Percentiles rank a stretch among this genome's conserved stretches.
Conservation (phyloP, 2,888 invertebrate species). For the Axea sp. region DNA sequence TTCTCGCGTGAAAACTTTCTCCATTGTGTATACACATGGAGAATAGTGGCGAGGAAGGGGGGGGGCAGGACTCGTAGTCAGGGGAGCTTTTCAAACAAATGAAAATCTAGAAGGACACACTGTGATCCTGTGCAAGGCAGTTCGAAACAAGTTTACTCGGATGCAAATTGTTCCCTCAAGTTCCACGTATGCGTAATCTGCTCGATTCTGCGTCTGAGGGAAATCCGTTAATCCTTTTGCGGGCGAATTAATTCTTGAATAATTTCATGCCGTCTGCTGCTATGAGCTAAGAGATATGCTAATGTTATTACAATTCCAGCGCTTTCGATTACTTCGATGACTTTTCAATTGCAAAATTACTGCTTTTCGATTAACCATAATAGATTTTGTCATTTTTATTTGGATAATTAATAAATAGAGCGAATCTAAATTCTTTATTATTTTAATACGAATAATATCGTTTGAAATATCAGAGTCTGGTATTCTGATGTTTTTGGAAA, state of each 20-base stretch:
- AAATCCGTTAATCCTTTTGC: constrained; percentile 60
- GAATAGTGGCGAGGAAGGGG: not conserved
- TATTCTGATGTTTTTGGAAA: no score
- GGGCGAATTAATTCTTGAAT: constrained; percentile 62
- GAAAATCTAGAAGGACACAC: constrained; percentile 60
- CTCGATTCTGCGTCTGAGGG: constrained; percentile 60
- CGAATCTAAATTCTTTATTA: no score
- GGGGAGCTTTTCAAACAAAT: constrained; percentile 60
- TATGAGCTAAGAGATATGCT: constrained; percentile 59
- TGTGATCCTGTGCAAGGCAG: constrained; percentile 61
- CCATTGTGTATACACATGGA: constrained; percentile 19
- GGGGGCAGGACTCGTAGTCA: constrained; percentile 34
- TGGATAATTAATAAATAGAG: no score
- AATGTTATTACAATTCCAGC: constrained; percentile 37
- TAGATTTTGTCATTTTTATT: no score
- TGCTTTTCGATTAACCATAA: no score
- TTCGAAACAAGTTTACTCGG: constrained; percentile 62
- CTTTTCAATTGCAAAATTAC: constrained; percentile 13
- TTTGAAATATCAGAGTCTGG: no score
- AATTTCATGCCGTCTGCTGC: constrained; percentile 60
- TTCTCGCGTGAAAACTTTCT: constrained; percentile 49
- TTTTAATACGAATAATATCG: no score
- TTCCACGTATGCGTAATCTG: constrained; percentile 62
- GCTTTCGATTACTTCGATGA: constrained; percentile 46
- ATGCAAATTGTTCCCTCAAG: constrained; percentile 61